Conservation (phyloP, 2,113 vertebrate genomes). For the Stegostoma tigrinum region DNA sequence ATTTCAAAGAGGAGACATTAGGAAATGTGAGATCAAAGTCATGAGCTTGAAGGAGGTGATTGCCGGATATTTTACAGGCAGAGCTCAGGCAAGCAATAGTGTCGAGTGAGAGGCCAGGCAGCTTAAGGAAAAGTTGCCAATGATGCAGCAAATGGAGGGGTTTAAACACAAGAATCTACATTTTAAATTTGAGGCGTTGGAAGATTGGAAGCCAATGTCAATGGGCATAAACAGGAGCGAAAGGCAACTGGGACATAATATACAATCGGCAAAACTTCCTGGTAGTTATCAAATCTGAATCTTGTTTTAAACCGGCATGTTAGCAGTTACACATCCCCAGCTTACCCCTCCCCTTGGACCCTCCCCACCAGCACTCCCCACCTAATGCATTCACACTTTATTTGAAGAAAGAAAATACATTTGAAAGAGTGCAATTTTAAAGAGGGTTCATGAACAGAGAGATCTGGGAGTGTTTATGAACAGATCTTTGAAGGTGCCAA, state of each 20-base stretch:
- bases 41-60: neutral
- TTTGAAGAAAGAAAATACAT: neutral
- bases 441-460: neutral
- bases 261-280: neutral
- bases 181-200: neutral
- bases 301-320: neutral
- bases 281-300: neutral
- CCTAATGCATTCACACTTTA: neutral
- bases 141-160: neutral
- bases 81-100: neutral
- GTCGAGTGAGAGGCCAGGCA: neutral
- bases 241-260: neutral
- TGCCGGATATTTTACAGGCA: neutral
- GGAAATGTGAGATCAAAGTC: neutral
- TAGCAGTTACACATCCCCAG: neutral
- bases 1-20: neutral
- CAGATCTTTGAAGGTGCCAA: neutral
- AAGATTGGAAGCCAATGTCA: neutral
- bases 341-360: too few relatives aligned
- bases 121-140: neutral
- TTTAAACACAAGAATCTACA: neutral
- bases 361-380: too few relatives aligned
- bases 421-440: neutral
- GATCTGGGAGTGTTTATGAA: neutral
- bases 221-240: neutral